These are phyloP conservation scores for Enoplolaimus lenunculus DNA, from an alignment of 2,888 invertebrate genomes.

Conservation along the genomic window DNA sequence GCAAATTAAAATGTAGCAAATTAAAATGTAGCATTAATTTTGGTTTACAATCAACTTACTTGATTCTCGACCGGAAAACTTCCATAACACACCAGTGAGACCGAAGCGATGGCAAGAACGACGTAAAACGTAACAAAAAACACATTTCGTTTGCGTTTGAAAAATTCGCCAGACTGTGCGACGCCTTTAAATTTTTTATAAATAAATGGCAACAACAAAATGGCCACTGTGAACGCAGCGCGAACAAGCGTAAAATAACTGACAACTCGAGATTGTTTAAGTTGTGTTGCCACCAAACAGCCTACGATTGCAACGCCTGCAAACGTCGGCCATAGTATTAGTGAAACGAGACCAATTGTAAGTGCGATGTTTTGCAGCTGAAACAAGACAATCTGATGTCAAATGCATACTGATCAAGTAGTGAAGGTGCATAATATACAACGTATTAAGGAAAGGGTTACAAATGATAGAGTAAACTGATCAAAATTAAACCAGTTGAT, in stretches of 20 bases:
- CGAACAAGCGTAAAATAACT: background rate
- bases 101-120: background rate
- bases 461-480: too few species aligned
- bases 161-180: background rate
- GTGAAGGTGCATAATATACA: too few species aligned
- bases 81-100: conserved; percentile 14
- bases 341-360: conserved; percentile 8
- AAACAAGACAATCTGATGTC: background rate
- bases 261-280: background rate
- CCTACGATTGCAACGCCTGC: background rate
- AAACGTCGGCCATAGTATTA: conserved; percentile 7
- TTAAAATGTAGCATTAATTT: too few species aligned
- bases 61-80: conserved; percentile 4
- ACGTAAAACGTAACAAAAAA: conserved; percentile 1
- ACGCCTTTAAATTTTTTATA: background rate
- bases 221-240: background rate
- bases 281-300: background rate
- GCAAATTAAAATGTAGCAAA: too few species aligned
- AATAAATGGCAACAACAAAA: conserved; percentile 1
- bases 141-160: background rate
- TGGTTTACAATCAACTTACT: too few species aligned
- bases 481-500: too few species aligned
- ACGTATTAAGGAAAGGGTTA: too few species aligned
- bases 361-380: conserved; percentile 8
- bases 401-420: too few species aligned